Conservation (phyloP, 2,797 vertebrate genomes). For the Oceanodroma leucorhoa region DNA sequence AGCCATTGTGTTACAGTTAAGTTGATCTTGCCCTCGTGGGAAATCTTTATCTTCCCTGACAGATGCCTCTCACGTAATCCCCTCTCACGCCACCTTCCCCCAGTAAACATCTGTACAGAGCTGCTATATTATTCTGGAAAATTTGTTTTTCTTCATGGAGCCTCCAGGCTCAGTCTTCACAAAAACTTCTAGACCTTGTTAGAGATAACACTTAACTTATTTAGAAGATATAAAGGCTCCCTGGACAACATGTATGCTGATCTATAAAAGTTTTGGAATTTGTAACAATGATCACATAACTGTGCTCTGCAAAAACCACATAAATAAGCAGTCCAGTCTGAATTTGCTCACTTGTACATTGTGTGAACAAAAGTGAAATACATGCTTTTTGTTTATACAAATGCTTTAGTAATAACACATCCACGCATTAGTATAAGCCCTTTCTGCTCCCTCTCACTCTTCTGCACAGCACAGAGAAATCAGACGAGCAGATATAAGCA, state of each 20-base stretch:
- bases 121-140: not conserved
- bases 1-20: not conserved
- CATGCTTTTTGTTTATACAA: not conserved
- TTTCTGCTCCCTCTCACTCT: not conserved
- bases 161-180: not conserved
- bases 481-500: not conserved
- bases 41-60: not conserved
- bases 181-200: not conserved
- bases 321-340: not conserved
- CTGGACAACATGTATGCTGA: accelerated
- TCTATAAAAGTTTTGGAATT: not conserved
- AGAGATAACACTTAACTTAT: not conserved
- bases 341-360: not conserved
- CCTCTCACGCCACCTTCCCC: not conserved
- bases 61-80: not conserved
- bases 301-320: not conserved
- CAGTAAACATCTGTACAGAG: not conserved
- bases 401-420: not conserved
- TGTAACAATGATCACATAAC: not conserved
- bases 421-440: not conserved
- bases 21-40: not conserved
- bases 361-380: not conserved
- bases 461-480: not conserved
- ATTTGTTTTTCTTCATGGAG: not conserved
- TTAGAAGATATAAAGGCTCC: not conserved